Evolutionary conservation across 2,113 vertebrate genomes (phyloP), one percentile per base, ranked within the genome.

Genomic region (Chunga burmeisteri): DNA sequence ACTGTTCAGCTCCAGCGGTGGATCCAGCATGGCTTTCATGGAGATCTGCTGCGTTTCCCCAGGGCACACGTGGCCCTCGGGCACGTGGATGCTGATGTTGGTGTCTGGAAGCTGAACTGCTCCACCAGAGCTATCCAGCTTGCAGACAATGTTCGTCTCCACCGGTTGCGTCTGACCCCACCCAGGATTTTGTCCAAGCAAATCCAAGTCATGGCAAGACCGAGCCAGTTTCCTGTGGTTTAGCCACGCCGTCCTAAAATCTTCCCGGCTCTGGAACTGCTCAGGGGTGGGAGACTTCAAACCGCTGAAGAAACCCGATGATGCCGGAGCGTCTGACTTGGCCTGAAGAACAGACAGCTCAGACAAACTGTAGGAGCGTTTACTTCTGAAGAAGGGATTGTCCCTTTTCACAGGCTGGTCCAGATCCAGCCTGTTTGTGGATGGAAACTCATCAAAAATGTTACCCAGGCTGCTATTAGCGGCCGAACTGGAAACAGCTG

Each of bases 161-260:
- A 99, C 98, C 0, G 99, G 99, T 46, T 99, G 99, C 0, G 99
- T 99, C 98, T 99, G 99, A 67, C 99, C 99, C 99, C 99, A 99
- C 29, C 99, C 99, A 3, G 99, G 99, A 94, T 97, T 99, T 73
- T 99, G 99, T 62, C 99, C 99, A 7, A 99, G 98, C 32, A 99
- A 98, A 94, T 99, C 99, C 93, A 99, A 91, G 94, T 99, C 99
- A 1, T 99, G 99, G 97, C 99, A 99, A 25, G 99, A 99, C 82
- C 99, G 98, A 85, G 99, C 99, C 91, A 99, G 96, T 92, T 99
- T 99, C 73, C 99, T 98, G 93, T 99, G 99, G 87, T 98, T 99
- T 62, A 99, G 95, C 99, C 99, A 99, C 0, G 99, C 99, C 1
- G 98, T 98, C 68, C 99, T 98, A 65, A 99, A 99, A 93, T 99